Evolutionary conservation across 2,113 vertebrate species (phyloP).

Genomic region (Hiodon alosoides): DNA sequence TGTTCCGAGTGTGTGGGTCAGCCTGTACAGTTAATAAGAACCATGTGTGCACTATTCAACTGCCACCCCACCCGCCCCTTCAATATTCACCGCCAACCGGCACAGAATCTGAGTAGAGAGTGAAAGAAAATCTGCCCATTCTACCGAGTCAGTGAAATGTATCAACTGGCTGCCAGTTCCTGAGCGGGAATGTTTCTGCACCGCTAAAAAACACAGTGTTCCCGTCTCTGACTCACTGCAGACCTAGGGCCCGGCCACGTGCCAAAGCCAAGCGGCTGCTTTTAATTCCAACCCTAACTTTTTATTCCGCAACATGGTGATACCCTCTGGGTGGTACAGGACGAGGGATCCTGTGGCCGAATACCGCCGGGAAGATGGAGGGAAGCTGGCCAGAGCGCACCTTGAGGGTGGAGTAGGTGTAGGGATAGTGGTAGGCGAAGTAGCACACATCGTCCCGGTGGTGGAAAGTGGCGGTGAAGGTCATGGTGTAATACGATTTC

Average conservation of each 20-base stretch:
- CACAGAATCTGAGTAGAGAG: not conserved
- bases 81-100: constrained; percentile 1
- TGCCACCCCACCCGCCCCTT: not conserved
- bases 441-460: constrained; percentile 98
- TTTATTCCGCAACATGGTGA: not conserved
- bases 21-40: too few relatives aligned
- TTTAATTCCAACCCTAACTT: not conserved
- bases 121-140: not conserved
- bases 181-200: not conserved
- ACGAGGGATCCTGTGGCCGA: not conserved
- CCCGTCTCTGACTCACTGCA: not conserved
- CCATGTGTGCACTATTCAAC: too few relatives aligned
- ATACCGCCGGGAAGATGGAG: not conserved
- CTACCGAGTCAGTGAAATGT: not conserved
- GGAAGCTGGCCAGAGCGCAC: constrained; percentile 35
- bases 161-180: not conserved
- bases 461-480: constrained; percentile 86
- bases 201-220: not conserved
- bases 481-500: constrained; percentile 94
- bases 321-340: not conserved
- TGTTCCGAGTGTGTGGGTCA: too few relatives aligned
- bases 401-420: constrained; percentile 92
- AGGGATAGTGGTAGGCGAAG: constrained; percentile 97
- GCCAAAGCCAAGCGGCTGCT: not conserved
- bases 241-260: not conserved